Conservation (phyloP, 2,888 invertebrate genomes). For the Octonoba sinensis region DNA sequence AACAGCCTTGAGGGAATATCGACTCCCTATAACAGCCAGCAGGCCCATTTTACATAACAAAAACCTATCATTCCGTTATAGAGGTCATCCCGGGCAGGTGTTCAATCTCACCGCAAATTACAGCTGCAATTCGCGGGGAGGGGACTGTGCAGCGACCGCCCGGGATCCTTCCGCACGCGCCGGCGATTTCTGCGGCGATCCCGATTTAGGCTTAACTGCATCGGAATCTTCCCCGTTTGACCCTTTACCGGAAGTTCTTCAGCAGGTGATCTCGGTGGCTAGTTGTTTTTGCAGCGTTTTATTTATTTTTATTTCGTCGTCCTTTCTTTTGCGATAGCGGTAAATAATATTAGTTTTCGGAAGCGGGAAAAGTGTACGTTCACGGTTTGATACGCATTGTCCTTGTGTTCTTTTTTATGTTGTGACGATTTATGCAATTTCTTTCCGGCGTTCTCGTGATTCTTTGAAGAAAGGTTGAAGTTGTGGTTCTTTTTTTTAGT, state of each 20-base stretch:
- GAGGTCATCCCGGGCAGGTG: constrained; percentile 52
- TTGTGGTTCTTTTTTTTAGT: no score
- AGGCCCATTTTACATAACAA: background rate
- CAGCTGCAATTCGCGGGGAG: constrained; percentile 34
- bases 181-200: constrained; percentile 12
- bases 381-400: no score
- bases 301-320: no score
- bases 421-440: no score
- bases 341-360: no score
- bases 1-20: background rate
- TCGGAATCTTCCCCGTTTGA: constrained; percentile 12
- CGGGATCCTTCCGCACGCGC: constrained; percentile 34
- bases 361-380: no score
- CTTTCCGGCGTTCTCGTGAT: no score
- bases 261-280: constrained; percentile 31
- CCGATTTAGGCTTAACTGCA: constrained; percentile 37
- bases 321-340: no score
- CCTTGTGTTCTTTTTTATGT: no score
- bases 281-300: no score
- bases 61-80: constrained; percentile 44
- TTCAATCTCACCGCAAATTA: constrained; percentile 13
- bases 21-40: background rate
- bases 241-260: constrained; percentile 42
- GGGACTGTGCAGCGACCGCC: constrained; percentile 14
- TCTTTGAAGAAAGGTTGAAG: no score